Percentiles rank a stretch among this genome's conserved stretches.
Conservation (phyloP, 2,888 invertebrate species). For the Eueremaeus valkanovi region DNA sequence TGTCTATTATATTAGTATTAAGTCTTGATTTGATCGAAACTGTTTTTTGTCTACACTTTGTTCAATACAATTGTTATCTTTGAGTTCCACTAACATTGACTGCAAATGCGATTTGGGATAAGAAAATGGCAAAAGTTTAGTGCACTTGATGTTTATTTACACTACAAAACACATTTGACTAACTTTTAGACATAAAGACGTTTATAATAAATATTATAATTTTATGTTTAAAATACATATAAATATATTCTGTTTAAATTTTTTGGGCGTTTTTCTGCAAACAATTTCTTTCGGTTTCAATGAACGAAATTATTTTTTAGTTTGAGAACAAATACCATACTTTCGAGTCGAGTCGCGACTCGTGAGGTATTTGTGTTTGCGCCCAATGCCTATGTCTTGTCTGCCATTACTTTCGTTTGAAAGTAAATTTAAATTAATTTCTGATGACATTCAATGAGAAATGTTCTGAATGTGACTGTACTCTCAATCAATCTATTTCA, state of each 20-base stretch:
- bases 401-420: background rate
- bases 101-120: background rate
- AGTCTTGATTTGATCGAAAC: background rate
- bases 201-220: too few species aligned
- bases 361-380: too few species aligned
- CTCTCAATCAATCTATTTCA: background rate
- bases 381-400: background rate
- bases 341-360: too few species aligned
- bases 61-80: background rate
- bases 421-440: background rate
- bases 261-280: too few species aligned
- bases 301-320: too few species aligned
- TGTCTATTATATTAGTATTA: too few species aligned
- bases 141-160: slow-evolving; percentile 34
- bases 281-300: too few species aligned
- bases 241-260: too few species aligned
- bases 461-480: background rate
- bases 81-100: slow-evolving; percentile 28
- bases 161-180: background rate
- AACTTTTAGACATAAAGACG: too few species aligned
- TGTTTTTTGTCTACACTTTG: background rate
- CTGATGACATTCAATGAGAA: background rate
- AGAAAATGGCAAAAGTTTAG: slow-evolving; percentile 14
- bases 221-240: too few species aligned
- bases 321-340: too few species aligned